phyloP scores from a whole-genome alignment of 2,113 vertebrate species.

The Falcunculus frontatus region DNA sequence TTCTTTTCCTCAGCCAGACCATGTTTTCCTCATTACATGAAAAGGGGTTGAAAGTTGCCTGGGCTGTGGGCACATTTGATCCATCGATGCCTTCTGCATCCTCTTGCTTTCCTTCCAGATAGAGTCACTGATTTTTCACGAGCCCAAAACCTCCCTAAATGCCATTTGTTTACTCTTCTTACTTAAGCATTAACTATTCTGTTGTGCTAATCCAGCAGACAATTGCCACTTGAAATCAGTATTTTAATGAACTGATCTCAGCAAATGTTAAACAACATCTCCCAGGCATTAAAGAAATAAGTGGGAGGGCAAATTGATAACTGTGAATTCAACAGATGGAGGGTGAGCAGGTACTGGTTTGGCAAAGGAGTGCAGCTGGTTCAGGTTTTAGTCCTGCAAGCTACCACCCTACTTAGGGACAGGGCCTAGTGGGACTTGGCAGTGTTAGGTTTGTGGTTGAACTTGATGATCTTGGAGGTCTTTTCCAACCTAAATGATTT shows the following conservation, averaged over 20 bases:
- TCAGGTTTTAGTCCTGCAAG: background rate
- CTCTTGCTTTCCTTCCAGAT: background rate
- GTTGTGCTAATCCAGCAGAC: slow-evolving; percentile 39
- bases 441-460: background rate
- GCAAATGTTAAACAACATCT: slow-evolving; percentile 67
- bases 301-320: slow-evolving; percentile 27
- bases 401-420: background rate
- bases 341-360: slow-evolving; percentile 42
- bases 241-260: slow-evolving; percentile 71
- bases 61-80: background rate
- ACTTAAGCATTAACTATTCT: background rate
- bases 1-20: background rate
- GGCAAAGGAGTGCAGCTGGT: background rate
- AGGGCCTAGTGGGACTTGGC: background rate
- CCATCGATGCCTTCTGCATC: background rate
- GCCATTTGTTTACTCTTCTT: background rate
- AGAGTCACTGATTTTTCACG: background rate
- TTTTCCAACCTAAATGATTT: background rate
- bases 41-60: background rate
- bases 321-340: background rate
- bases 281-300: slow-evolving; percentile 53
- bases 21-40: background rate
- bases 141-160: background rate
- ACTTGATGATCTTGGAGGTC: background rate
- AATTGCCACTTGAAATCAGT: slow-evolving; percentile 73